Conservation (phyloP, 2,888 invertebrate genomes). For the Adelognathus sp. region DNA sequence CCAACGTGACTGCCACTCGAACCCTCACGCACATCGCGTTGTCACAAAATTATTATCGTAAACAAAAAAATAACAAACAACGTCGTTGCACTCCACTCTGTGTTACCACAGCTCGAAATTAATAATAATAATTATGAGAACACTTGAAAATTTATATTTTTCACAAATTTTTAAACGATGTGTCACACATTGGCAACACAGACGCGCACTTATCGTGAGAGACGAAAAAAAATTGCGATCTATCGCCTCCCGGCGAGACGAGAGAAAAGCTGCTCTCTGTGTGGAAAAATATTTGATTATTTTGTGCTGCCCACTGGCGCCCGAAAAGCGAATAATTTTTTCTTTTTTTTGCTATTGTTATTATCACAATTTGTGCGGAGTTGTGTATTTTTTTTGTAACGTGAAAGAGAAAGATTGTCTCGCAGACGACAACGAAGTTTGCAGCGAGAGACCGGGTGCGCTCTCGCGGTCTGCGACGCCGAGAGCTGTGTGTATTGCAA, state of each 20-base stretch:
- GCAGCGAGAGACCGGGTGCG: conserved; percentile 3
- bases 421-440: neutral
- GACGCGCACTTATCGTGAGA: neutral
- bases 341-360: neutral
- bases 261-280: neutral
- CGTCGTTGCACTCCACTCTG: too few relatives aligned
- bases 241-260: conserved; percentile 24
- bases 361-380: neutral
- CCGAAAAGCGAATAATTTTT: too few relatives aligned
- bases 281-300: neutral
- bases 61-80: too few relatives aligned
- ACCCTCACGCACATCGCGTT: conserved; percentile 69
- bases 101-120: too few relatives aligned
- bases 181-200: too few relatives aligned
- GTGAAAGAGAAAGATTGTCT: neutral
- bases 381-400: neutral
- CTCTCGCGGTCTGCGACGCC: conserved; percentile 18
- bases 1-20: conserved; percentile 70
- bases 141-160: neutral
- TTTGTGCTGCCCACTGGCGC: neutral
- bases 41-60: neutral
- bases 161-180: too few relatives aligned
- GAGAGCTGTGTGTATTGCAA: conserved; percentile 4
- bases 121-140: too few relatives aligned
- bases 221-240: neutral